Percentiles rank a stretch among this genome's conserved stretches.
phyloP scores from a whole-genome alignment of 2,113 vertebrate species.

The Pseudopodoces humilis region DNA sequence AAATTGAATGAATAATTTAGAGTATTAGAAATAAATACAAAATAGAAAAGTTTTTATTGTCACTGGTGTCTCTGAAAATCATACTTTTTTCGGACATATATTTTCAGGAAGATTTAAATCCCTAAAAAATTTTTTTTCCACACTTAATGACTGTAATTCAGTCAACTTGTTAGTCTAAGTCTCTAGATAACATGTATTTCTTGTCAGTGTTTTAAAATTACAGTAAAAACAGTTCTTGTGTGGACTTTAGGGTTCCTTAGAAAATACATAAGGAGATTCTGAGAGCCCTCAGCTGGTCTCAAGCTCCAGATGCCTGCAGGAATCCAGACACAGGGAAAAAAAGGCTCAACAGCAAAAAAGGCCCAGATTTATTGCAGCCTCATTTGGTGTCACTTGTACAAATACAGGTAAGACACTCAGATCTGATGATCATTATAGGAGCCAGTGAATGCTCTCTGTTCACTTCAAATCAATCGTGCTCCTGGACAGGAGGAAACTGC shows the following conservation, averaged over 20 bases:
- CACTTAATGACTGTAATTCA: not conserved
- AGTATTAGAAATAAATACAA: not conserved
- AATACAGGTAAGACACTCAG: not conserved
- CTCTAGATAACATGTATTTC: not conserved
- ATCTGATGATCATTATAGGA: not conserved
- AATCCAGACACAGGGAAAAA: not conserved
- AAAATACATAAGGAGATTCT: not conserved
- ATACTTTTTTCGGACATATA: not conserved
- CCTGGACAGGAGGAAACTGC: not conserved
- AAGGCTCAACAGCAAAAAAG: rapidly evolving
- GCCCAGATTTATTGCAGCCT: not conserved
- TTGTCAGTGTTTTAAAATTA: not conserved
- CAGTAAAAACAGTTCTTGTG: not conserved
- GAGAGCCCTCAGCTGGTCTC: not conserved
- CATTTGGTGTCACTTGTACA: not conserved
- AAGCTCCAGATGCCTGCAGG: not conserved
- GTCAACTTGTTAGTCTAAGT: not conserved
- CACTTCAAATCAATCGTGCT: not conserved
- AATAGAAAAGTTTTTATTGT: not conserved
- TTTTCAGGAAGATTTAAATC: not conserved
- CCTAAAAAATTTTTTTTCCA: not conserved
- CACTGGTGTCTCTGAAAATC: not conserved
- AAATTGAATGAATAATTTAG: not conserved
- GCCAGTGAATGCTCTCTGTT: not conserved
- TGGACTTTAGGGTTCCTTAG: not conserved